Percentiles rank a stretch among this genome's conserved stretches.
Evolutionary conservation across 2,888 invertebrate genomes (phyloP).

Genomic region (Agonopterix arenella): DNA sequence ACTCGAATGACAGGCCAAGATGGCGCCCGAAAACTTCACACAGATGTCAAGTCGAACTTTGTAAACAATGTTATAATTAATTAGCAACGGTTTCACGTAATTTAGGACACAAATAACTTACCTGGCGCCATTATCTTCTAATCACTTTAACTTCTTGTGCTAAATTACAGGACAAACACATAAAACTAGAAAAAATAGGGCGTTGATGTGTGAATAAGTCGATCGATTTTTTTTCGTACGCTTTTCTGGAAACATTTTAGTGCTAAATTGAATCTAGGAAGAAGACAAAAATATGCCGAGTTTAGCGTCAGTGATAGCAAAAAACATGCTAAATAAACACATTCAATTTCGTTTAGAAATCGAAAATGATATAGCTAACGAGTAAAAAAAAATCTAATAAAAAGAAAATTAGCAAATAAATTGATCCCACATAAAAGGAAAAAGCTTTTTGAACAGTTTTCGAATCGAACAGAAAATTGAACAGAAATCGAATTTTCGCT

Average conservation of each 20-base stretch:
- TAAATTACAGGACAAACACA: constrained; percentile 8
- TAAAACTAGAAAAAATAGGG: constrained; percentile 24
- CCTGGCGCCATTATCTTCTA: constrained; percentile 49
- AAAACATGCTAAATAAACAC: neutral
- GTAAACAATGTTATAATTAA: constrained; percentile 22
- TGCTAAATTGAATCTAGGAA: neutral
- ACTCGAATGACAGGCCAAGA: constrained; percentile 42
- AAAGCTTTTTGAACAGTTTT: too few species aligned
- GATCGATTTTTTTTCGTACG: constrained; percentile 21
- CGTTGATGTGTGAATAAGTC: constrained; percentile 31
- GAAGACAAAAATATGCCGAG: neutral
- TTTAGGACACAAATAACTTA: constrained; percentile 28
- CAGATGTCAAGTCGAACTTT: constrained; percentile 48
- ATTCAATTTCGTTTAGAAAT: neutral
- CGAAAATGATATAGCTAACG: too few species aligned
- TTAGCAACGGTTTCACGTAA: constrained; percentile 1
- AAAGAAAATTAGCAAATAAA: too few species aligned
- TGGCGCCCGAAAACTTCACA: constrained; percentile 50
- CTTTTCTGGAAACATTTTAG: neutral
- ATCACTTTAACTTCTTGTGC: constrained; percentile 13
- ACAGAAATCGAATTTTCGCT: too few species aligned
- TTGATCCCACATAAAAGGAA: too few species aligned
- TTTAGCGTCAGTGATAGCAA: neutral
- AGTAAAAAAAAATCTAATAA: too few species aligned
- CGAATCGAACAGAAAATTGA: too few species aligned